Base-by-base conservation (phyloP, 2,797 vertebrate genomes). In the Sebastes trivittatus region DNA sequence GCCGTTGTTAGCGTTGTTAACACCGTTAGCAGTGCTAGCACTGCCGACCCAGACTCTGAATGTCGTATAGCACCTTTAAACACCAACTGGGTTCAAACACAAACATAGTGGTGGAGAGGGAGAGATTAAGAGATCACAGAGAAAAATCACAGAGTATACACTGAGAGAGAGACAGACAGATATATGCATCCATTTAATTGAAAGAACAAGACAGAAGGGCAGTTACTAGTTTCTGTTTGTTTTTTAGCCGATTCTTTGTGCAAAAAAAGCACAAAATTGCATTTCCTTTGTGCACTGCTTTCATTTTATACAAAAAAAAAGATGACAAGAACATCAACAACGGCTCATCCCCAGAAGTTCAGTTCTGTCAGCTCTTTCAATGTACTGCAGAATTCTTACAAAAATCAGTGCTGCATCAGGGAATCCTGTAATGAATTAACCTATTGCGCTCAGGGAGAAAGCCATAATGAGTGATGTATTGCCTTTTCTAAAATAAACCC, bases 381-480 rank as follows among this genome's bases (percentile, higher is more conserved):
- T 59, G 49, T 32, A 6, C 18, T 63, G 6, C 16, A 78, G 52
- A 65, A 69, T 64, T 54, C 16, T 36, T 29, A 7, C 2, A 34
- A 67, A 81, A 68, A 75, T 55, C 11, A 69, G 20, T 38, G 16
- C 65, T 46, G 42, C 46, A 69, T 77, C 13, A 22, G 79, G 49
- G 76, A 55, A 62, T 10, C 8, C 6, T 74, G 60, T 64, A 55
- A 36, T 85, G 55, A 80, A 85, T 84, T 86, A 77, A 75, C 66
- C 70, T 72, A 46, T 56, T 65, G 52, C 11, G 14, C 64, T n/a
- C 9, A 63, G 18, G 59, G 49, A 78, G 42, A 64, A 64, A 61
- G 20, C 23, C 23, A 59, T 82, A 77, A 82, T 80, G 58, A 87
- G 7, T 72, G 49, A 85, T 78, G n/a, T 23, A 63, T 86, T 78